Percentiles rank a stretch among this genome's conserved stretches.
phyloP scores from a whole-genome alignment of 2,113 vertebrate genomes.

The Chitala chitala region DNA sequence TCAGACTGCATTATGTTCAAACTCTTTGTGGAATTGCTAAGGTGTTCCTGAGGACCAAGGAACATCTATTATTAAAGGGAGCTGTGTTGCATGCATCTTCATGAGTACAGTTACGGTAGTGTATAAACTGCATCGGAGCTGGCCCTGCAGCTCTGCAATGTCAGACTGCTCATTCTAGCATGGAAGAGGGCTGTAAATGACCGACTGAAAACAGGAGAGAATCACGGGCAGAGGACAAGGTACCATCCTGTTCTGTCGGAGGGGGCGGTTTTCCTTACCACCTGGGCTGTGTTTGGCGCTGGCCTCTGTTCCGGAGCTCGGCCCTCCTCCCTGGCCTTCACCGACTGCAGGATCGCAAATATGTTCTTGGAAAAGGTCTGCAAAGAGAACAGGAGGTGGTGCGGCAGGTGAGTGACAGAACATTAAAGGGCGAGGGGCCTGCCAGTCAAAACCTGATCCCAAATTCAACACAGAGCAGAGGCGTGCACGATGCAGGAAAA shows the following conservation, averaged over 20 bases:
- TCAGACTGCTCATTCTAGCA: no score
- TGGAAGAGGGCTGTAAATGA: no score
- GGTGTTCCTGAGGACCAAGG: no score
- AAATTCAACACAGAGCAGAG: not conserved
- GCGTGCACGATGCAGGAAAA: no score
- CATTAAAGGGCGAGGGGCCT: not conserved
- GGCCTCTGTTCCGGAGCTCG: slow-evolving; percentile 91
- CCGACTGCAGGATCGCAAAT: slow-evolving; percentile 97
- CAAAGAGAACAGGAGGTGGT: slow-evolving; percentile 39
- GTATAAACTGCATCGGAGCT: no score
- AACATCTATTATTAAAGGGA: no score
- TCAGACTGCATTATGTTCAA: no score
- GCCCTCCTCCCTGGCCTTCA: slow-evolving; percentile 97
- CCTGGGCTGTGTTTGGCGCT: slow-evolving; percentile 79
- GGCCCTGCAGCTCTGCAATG: no score
- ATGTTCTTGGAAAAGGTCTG: slow-evolving; percentile 99
- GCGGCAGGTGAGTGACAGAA: not conserved
- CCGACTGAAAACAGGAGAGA: no score
- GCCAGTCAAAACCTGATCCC: not conserved
- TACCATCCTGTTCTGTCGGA: not conserved
- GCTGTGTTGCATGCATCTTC: no score
- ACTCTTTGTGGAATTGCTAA: no score
- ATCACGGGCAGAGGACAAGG: not conserved
- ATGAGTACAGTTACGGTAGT: no score
- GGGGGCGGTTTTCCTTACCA: slow-evolving; percentile 60